These are phyloP conservation scores for Tetheella fluctuosa DNA, from an alignment of 2,888 invertebrate genomes.

Conservation along the genomic window DNA sequence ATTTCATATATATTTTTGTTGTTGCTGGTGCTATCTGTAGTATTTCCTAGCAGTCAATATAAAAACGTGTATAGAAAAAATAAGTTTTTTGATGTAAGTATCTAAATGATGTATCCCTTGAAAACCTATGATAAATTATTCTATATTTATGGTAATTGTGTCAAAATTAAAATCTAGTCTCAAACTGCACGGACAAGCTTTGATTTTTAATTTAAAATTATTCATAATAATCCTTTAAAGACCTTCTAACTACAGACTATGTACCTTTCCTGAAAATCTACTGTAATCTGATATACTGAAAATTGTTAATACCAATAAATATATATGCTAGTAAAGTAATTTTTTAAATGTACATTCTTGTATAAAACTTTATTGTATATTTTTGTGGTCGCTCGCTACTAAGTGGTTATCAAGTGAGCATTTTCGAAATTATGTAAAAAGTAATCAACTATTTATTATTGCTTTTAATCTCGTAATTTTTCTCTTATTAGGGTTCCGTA, in stretches of 20 bases:
- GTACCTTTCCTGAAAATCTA: background rate
- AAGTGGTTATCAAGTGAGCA: background rate
- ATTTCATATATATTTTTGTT: background rate
- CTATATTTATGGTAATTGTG: background rate
- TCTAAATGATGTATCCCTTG: background rate
- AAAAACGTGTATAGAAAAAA: background rate
- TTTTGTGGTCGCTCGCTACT: too few relatives aligned
- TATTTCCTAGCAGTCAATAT: background rate
- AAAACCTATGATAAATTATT: background rate
- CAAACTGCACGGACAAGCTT: background rate
- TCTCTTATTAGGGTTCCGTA: too few relatives aligned
- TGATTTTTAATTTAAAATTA: background rate
- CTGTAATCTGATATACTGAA: background rate
- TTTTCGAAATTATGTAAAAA: slow-evolving; percentile 20
- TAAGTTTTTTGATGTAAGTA: background rate
- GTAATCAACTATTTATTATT: slow-evolving; percentile 41
- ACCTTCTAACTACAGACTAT: too few relatives aligned
- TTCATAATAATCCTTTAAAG: too few relatives aligned
- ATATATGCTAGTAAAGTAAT: too few relatives aligned
- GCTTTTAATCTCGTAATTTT: slow-evolving; percentile 48
- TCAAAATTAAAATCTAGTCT: slow-evolving; percentile 1
- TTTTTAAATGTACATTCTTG: background rate
- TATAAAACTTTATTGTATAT: background rate
- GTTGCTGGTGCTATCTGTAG: background rate
- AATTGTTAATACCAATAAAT: background rate